Evolutionary conservation across 1,140 invertebrate genomes (phyloP), one percentile per base, ranked within the genome.

Genomic region (Yoshiicerus persimilis): DNA sequence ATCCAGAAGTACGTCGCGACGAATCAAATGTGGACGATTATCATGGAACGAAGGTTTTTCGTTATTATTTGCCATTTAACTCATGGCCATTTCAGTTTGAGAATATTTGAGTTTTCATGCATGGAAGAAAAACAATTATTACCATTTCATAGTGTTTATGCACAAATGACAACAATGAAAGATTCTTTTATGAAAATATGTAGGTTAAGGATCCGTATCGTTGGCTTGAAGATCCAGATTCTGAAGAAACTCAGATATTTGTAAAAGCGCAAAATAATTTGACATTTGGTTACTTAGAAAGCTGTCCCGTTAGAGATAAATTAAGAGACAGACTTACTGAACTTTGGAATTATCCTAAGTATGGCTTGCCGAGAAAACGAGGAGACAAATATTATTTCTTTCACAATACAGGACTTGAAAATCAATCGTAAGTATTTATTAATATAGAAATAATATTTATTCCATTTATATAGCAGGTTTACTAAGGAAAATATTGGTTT

Each of bases 331-430:
- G 95, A 89, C 93, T 99, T 4, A 99, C 96, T 0, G 95, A 98
- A 91, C 93, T 99, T 1, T 99, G 97, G 97, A 96, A 99, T 93
- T 99, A 97, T 93, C 97, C 97, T 30, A 99, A 98, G 93, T 99
- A 96, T 93, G 96, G 96, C 0, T 96, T 96, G 91, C 98, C 98
- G 0, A 95, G 94, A 90, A 95, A 95, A 91, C 94, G 96, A 91
- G 98, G 98, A 11, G 93, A 95, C 88, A 99, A 98, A 92, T 99
- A 97, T 92, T 80, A 66, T 25, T 98, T 97, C 92, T 98, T 97
- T 93, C 96, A 96, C 93, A 99, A 99, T 92, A 95, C 96, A 38
- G 98, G 98, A 23, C 93, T 99, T 25, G 97, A 99, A 93, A 98
- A 99, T 92, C 98, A 99, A 92, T 97, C 96, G 96, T 97, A 92